Conservation (phyloP, 1,140 invertebrate genomes). For the Achroia grisella region DNA sequence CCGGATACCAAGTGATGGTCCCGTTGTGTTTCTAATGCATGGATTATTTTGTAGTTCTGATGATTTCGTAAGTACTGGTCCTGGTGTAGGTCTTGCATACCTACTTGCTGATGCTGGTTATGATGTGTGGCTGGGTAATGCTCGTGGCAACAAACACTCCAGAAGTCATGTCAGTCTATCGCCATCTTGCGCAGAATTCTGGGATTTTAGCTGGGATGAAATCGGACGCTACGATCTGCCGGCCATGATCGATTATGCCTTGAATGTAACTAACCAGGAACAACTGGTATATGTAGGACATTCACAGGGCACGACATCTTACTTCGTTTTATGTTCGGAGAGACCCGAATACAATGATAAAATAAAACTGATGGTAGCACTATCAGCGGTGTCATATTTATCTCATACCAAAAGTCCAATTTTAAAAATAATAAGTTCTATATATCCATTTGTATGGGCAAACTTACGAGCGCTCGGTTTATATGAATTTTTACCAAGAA, state of each 20-base stretch:
- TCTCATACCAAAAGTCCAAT: background rate
- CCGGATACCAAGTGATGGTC: background rate
- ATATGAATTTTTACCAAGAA: background rate
- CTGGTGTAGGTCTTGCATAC: background rate
- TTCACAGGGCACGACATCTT: background rate
- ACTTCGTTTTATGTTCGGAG: background rate
- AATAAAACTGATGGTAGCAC: background rate
- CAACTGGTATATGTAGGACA: background rate
- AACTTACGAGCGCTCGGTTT: background rate
- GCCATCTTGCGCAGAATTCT: background rate
- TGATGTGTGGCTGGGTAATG: background rate
- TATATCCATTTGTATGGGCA: background rate
- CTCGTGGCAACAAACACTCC: background rate
- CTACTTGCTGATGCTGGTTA: background rate
- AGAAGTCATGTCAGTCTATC: background rate
- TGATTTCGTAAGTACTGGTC: background rate
- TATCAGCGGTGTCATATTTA: background rate
- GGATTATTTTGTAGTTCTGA: background rate
- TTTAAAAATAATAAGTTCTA: background rate
- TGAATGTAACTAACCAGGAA: slow-evolving; percentile 48
- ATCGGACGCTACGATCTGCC: slow-evolving; percentile 82
- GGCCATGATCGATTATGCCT: slow-evolving; percentile 77
- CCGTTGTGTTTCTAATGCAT: background rate
- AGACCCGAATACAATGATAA: background rate
- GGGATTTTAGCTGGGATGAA: slow-evolving; percentile 73